phyloP scores from a whole-genome alignment of 2,113 vertebrate genomes.

The Acinonyx jubatus region DNA sequence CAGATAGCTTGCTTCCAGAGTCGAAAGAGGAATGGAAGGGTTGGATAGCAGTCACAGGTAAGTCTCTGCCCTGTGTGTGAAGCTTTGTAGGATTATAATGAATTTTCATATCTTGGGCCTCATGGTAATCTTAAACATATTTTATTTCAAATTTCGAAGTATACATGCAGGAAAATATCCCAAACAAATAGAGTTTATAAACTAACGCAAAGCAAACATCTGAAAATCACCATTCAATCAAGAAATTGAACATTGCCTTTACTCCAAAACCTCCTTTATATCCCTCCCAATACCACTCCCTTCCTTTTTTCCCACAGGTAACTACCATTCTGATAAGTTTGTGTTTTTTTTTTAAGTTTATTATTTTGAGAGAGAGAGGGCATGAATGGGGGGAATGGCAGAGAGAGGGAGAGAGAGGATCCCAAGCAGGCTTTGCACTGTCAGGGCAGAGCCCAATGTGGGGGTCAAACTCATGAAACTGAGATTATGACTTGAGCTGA shows the following conservation, averaged over 20 bases:
- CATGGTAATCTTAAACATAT: not conserved
- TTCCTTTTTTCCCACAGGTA: not conserved
- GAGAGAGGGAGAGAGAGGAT: too few relatives aligned
- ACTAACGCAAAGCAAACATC: conserved; percentile 13
- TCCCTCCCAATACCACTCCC: not conserved
- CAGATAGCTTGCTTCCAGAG: conserved; percentile 1
- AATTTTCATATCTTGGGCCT: not conserved
- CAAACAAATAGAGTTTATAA: not conserved
- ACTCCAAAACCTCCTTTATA: not conserved
- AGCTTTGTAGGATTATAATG: conserved; percentile 18
- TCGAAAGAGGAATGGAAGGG: not conserved
- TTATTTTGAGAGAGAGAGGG: too few relatives aligned
- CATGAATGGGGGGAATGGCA: too few relatives aligned
- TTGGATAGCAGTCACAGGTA: not conserved
- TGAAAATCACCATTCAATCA: not conserved
- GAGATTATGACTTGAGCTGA: too few relatives aligned
- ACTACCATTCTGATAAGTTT: not conserved
- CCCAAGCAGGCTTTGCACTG: too few relatives aligned
- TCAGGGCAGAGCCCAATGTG: too few relatives aligned
- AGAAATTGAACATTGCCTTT: not conserved
- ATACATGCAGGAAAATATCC: not conserved
- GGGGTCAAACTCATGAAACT: too few relatives aligned
- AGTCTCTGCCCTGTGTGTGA: not conserved
- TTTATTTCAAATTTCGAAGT: not conserved
- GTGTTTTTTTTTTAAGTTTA: too few relatives aligned